Evolutionary conservation across 2,888 invertebrate genomes (phyloP), one percentile per base, ranked within the genome.

Genomic region (Lithophane ornitopus): DNA sequence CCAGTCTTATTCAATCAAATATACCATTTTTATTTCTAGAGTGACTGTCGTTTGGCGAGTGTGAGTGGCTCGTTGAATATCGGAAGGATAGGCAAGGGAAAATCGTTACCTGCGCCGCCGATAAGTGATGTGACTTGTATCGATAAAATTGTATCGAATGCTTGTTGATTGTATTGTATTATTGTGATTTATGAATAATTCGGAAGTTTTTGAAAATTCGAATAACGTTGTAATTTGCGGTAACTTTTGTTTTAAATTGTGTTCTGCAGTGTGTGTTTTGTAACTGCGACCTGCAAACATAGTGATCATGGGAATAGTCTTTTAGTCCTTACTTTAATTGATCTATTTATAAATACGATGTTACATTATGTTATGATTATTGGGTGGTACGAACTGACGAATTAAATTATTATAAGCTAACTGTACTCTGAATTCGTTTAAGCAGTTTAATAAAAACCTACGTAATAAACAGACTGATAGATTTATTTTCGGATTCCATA

Each of bases 1-100:
- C 14, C 56, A 54, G 41, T 44, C 46, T 56, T 76, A 44, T 54
- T 78, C 49, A 58, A 77, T 75, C 75, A 76, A 77, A 74, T 80
- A 73, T 72, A 71, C n/a, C 65, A 81, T 80, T 83, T 84, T 85
- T 84, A 82, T 83, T 66, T 80, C 74, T 73, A 82, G 73, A 86
- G 76, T 80, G 80, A 78, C 74, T 81, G 75, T 84, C 86, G 77
- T 82, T 85, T 68, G 71, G 70, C 69, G 67, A 67, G 79, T 82
- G 75, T 83, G 84, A 88, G 88, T 85, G 76, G 87, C 83, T 88
- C 80, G 84, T 86, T 85, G 89, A 87, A 87, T 88, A 90, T 89
- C 76, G 88, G 79, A 84, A 74, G 86, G 84, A 78, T 84, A 62
- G 77, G 75, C 69, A 58, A 76, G 75, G 76, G 81, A 88, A 86